Evolutionary conservation across 92 coral and sea anemone species (phyloP).

Genomic region (Umimayanthus kanabou): DNA sequence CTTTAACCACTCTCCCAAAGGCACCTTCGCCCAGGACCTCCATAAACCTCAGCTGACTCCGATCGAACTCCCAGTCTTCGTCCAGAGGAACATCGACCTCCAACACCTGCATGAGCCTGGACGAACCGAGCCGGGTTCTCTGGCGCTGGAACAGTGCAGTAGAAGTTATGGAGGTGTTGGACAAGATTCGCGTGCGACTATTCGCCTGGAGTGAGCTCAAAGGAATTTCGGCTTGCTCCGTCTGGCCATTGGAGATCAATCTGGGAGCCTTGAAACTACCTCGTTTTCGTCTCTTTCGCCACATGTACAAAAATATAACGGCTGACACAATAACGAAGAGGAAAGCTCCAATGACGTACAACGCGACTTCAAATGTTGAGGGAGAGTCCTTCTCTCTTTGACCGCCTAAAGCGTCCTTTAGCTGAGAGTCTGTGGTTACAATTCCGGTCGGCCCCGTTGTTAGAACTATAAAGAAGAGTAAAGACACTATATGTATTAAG

Average conservation of each 20-base stretch:
- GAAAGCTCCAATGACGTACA: conserved; percentile 24
- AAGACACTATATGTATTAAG: background rate
- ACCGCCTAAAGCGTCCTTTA: background rate
- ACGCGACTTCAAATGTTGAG: background rate
- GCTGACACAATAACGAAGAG: background rate
- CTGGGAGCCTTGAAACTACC: background rate
- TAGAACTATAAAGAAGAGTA: background rate
- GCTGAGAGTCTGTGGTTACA: background rate
- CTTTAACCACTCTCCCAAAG: conserved; percentile 87
- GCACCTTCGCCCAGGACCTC: conserved; percentile 96
- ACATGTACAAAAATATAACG: background rate
- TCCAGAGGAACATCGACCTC: conserved; percentile 82
- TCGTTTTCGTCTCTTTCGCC: conserved; percentile 15
- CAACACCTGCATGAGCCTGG: conserved; percentile 49
- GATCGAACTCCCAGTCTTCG: conserved; percentile 86
- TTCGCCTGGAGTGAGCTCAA: background rate
- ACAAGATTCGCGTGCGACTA: conserved; percentile 5
- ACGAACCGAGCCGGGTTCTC: conserved; percentile 28
- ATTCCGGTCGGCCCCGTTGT: background rate
- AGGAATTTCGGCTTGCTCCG: conserved; percentile 23
- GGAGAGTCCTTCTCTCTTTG: background rate
- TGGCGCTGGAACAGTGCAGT: conserved; percentile 20
- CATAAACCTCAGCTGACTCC: conserved; percentile 64
- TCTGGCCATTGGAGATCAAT: background rate
- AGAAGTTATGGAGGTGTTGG: conserved; percentile 14